Base-by-base conservation (phyloP, 1,140 invertebrate genomes). In the Listronotus oregonensis region DNA sequence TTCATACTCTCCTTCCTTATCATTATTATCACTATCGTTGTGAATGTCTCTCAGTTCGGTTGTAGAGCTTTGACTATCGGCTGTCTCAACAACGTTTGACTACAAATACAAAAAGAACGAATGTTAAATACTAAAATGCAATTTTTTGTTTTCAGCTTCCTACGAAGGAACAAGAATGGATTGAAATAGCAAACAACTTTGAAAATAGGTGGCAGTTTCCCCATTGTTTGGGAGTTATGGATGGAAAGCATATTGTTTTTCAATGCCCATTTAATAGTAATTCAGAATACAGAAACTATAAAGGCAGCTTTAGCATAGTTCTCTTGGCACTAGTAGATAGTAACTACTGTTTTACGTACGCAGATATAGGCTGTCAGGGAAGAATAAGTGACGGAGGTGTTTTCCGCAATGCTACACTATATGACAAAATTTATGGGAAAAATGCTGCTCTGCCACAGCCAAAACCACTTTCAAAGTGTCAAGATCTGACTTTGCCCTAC, bases 321-420 rank as follows among this genome's bases (percentile, higher is more conserved):
- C 31, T 75, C 4, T 44, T 72, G 63, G 68, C 60, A 8, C 27
- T 59, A n/a, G 64, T 63, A 6, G 60, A 63, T 31, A 52, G 49
- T 14, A 32, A 63, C 8, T 68, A 64, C 44, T 66, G 70, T 40
- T 81, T 81, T 57, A 63, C 75, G 11, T 75, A 55, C 44, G 61
- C 77, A 42, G 74, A 82, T 69, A 67, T 80, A 32, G 77, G 77
- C 7, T 66, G 65, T 49, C 68, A 76, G 70, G 75, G 75, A 54
- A 71, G 67, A 44, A 67, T 70, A 68, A 71, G 44, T 43, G 75
- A 79, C 64, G 70, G n/a, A n/a, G n/a, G n/a, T n/a, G n/a, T n/a
- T n/a, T n/a, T n/a, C n/a, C n/a, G n/a, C n/a, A n/a, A n/a, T 18
- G 73, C 67, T 37, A 27, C 40, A 15, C 54, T 77, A 40, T 74